Base-by-base conservation (phyloP, 2,113 vertebrate species). In the Tyrannus savana region DNA sequence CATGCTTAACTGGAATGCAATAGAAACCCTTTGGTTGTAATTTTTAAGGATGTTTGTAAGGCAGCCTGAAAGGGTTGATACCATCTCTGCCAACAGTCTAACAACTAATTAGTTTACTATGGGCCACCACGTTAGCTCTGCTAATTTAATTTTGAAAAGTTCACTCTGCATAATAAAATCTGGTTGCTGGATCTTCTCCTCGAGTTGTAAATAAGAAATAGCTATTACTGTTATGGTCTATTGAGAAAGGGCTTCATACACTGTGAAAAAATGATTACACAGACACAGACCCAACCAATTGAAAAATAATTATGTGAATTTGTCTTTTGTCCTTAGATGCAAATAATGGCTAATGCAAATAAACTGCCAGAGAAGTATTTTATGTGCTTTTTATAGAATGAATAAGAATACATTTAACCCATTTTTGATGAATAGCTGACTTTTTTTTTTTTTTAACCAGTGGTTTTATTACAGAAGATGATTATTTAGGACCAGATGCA, bases 261-360 rank as follows among this genome's bases (percentile, higher is more conserved):
- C 85, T 79, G 85, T 33, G 55, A 91, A 93, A 97, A 92, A 92
- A 64, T 35, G 90, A 96, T 94, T 72, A 85, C 63, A 67, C 79
- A 96, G 94, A 72, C 83, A 69, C 87, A 96, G 95, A 55, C 63
- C 82, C 88, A 89, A 92, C 91, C 93, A 78, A 76, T 71, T 94
- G 96, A 84, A 93, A 97, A 94, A 88, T 95, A 84, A 96, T 93
- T 89, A 88, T 33, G 47, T 75, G 87, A 95, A 95, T 84, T 76
- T 94, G 87, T 93, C 97, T 92, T 97, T 95, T 92, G 89, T 94
- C 93, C 93, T 92, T 80, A 86, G 87, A 89, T 85, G 90, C 71
- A 82, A 80, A 93, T 91, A 89, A 89, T 88, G 74, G 87, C 46
- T 95, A 95, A 79, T n/a, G 89, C 93, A 96, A 92, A 94, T 83